Evolutionary conservation across 2,888 invertebrate genomes (phyloP), one percentile per base, ranked within the genome.

Genomic region (Andrena hattorfiana): DNA sequence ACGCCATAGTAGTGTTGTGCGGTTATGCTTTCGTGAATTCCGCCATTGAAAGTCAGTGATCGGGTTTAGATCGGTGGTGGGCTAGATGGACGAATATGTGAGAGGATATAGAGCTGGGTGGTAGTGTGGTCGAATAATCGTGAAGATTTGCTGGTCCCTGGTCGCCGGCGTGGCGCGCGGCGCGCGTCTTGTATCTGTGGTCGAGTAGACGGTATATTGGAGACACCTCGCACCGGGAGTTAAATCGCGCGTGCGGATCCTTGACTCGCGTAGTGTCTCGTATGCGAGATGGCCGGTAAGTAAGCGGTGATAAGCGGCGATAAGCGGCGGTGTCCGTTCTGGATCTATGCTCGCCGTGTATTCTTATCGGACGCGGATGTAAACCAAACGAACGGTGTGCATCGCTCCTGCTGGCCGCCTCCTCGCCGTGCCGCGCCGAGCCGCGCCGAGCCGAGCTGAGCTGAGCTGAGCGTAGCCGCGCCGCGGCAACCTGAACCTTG

Each of bases 231-330:
- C 73, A 84, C 83, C 83, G 87, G 78, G 85, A 81, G 70, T 77
- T 68, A 78, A 67, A 67, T 69, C 71, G 32, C 77, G 83, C 66
- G 84, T 81, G 81, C 73, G 68, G 72, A 83, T 64, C 75, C 78
- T 74, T 77, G 63, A 76, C 67, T 78, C 59, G 81, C 77, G 80
- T 78, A 82, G 81, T 81, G 77, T 82, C 79, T 85, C 72, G 76
- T 83, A 86, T 88, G 85, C 87, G 91, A 91, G 89, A 92, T 92
- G 91, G 91, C 91, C 91, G 91, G 91, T 92, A 92, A 92, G 91
- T 92, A 91, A 89, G 64, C 77, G 77, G 56, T 26, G 56, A 23
- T 23, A 23, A 56, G 23, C 54, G 54, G 8, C 49, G 70, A 49
- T 66, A 64, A 56, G 59, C 59, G 64, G 13, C 32, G 60, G 60